Evolutionary conservation across 2,113 vertebrate genomes (phyloP), one percentile per base, ranked within the genome.

Genomic region (Fukomys damarensis): DNA sequence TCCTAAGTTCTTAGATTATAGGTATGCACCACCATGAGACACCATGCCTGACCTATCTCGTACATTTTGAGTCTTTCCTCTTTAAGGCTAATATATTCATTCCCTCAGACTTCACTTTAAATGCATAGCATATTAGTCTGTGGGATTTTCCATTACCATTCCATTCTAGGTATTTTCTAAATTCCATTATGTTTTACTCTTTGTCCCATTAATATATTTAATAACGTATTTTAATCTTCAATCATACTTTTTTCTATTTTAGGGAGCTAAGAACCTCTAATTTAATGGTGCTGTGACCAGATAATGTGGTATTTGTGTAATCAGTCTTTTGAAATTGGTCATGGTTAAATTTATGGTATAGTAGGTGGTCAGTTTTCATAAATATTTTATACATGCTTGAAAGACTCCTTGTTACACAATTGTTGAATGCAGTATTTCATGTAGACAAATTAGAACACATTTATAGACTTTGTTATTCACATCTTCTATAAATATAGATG

Each of bases 371-470:
- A 52, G 2, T 84, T 96, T 93, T 70, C 9, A 88, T 65, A 86
- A 89, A 85, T 58, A 49, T 93, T 86, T 70, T 43, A 12, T 58
- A 91, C 12, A 35, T 65, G 26, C 20, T 85, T 93, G 10, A 93
- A 97, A n/a, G 38, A 89, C 88, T 61, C 5, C 46, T 76, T 65
- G 1, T 38, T 74, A 41, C 72, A 35, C 43, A 86, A 17, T 61
- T 77, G 32, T 54, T 93, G 41, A 30, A 65, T 66, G 2, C 5
- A 66, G 16, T 86, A 35, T 74, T 82, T 52, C 76, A 43, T 35
- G 68, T n/a, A 83, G 26, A 24, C 72, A 79, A 94, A 72, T 86
- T 86, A 74, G 19, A 96, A 35, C 14, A 96, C 17, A 52, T 76
- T 85, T 79, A 17, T 22, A 86, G 74, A 96, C 61, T 94, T 70